A percentile compares a stretch with the other conserved stretches of the same genome.
phyloP scores from a whole-genome alignment of 2,888 invertebrate species.

The Cheilosia vulpina region DNA sequence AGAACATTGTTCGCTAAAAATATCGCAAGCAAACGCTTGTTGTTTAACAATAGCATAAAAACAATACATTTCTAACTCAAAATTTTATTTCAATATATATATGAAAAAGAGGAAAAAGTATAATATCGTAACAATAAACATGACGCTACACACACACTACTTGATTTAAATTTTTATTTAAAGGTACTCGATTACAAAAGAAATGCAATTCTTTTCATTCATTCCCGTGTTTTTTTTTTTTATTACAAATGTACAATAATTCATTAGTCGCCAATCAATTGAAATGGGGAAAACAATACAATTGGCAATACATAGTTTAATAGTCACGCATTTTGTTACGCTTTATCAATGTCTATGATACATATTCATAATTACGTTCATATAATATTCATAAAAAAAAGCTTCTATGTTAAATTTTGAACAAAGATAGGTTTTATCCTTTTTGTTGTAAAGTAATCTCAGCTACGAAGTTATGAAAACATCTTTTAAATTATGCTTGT shows the following conservation, averaged over 20 bases:
- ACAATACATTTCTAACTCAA: conserved; percentile 35
- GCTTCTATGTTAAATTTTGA: conserved; percentile 28
- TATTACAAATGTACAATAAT: conserved; percentile 55
- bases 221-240: conserved; percentile 28
- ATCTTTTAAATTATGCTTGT: conserved; percentile 56
- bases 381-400: conserved; percentile 39
- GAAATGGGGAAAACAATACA: conserved; percentile 41
- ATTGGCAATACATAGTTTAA: conserved; percentile 51
- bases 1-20: too few relatives aligned
- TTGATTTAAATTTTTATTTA: conserved; percentile 13
- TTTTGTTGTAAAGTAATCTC: conserved; percentile 13
- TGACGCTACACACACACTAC: conserved; percentile 34
- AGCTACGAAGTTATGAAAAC: conserved; percentile 31
- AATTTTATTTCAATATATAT: conserved; percentile 46
- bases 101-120: conserved; percentile 21
- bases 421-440: conserved; percentile 2
- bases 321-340: conserved; percentile 52
- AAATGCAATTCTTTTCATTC: conserved; percentile 47
- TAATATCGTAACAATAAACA: conserved; percentile 44
- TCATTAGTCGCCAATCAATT: conserved; percentile 35
- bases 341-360: conserved; percentile 51
- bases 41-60: background rate
- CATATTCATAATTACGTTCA: conserved; percentile 37
- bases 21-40: too few relatives aligned
- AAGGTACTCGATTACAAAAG: conserved; percentile 67